Evolutionary conservation across 2,797 vertebrate genomes (phyloP), one percentile per base, ranked within the genome.

Genomic region (Pangasius djambal): DNA sequence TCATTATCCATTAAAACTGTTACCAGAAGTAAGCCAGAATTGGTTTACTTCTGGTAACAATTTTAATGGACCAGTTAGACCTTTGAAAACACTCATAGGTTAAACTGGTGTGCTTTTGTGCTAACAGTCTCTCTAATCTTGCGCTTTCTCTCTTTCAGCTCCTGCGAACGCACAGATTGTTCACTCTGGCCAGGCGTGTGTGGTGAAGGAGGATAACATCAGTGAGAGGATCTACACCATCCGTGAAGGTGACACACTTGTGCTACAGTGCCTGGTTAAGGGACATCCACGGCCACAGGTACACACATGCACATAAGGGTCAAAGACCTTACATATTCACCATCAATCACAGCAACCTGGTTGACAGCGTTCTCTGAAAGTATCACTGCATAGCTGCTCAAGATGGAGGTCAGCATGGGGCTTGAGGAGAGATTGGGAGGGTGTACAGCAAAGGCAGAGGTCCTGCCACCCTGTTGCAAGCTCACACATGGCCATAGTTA

Each of bases 181-280:
- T 92, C 98, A 99, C 83, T 97, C 97, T 0, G 98, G 99, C 67
- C 98, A 98, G 90, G 98, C 99, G 0, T 99, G 99, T 9, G 98
- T 99, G 93, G 98, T 99, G 92, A 99, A 99, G 92, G 98, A 99
- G 92, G 98, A 99, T 93, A 99, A 98, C 95, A 97, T 99, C 96
- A 99, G 98, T 0, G 99, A 99, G 92, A 96, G 98, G 0, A 98
- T 99, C 93, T 99, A 99, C 95, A 99, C 98, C 84, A 99, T 99
- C 95, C 98, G 98, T 70, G 99, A 99, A 92, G 98, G 98, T 61
- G 97, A 98, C 95, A 99, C 96, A 0, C 94, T 99, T 16, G 95
- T 98, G 84, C 96, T 99, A 89, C 98, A 98, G 94, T 99, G 99
- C 91, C 97, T 99, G 81, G 97, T 99, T 87, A 99, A 97, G 52